Conservation (phyloP, 2,797 vertebrate genomes). For the Anableps anableps region DNA sequence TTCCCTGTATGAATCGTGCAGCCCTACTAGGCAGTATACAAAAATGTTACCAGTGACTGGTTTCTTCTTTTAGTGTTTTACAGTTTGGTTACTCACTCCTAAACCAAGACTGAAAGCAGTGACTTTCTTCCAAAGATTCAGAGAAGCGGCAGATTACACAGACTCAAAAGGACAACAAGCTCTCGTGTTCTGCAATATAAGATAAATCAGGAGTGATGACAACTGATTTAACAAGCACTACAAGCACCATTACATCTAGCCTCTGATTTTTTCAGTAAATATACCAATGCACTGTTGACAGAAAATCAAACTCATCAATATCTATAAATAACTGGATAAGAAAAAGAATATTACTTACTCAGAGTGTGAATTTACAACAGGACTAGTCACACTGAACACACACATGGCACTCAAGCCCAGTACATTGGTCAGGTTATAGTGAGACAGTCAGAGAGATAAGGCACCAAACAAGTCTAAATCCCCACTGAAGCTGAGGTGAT, state of each 20-base stretch:
- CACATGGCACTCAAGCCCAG: slow-evolving; percentile 37
- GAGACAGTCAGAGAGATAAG: slow-evolving; percentile 86
- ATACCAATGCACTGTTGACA: slow-evolving; percentile 27
- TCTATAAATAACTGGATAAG: slow-evolving; percentile 43
- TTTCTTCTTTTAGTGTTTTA: slow-evolving; percentile 20
- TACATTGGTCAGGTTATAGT: slow-evolving; percentile 72
- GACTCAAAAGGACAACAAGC: slow-evolving; percentile 35
- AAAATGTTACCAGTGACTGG: background rate
- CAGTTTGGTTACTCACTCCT: slow-evolving; percentile 22
- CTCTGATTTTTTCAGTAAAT: slow-evolving; percentile 38
- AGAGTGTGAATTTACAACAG: slow-evolving; percentile 30
- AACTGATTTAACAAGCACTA: slow-evolving; percentile 68
- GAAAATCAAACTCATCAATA: slow-evolving; percentile 50
- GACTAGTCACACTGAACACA: slow-evolving; percentile 28
- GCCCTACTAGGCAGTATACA: background rate
- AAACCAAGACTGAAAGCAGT: slow-evolving; percentile 28
- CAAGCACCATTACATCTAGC: slow-evolving; percentile 42
- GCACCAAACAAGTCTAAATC: slow-evolving; percentile 92
- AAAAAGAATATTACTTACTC: slow-evolving; percentile 25
- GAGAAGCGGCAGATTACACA: slow-evolving; percentile 27
- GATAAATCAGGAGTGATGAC: slow-evolving; percentile 64
- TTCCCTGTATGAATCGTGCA: too few relatives aligned
- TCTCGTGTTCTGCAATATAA: slow-evolving; percentile 52
- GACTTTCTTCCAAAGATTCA: slow-evolving; percentile 14
- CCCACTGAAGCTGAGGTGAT: slow-evolving; percentile 89